Base-by-base conservation (phyloP, 1,140 invertebrate species). In the Dinothrombium tinctorium region DNA sequence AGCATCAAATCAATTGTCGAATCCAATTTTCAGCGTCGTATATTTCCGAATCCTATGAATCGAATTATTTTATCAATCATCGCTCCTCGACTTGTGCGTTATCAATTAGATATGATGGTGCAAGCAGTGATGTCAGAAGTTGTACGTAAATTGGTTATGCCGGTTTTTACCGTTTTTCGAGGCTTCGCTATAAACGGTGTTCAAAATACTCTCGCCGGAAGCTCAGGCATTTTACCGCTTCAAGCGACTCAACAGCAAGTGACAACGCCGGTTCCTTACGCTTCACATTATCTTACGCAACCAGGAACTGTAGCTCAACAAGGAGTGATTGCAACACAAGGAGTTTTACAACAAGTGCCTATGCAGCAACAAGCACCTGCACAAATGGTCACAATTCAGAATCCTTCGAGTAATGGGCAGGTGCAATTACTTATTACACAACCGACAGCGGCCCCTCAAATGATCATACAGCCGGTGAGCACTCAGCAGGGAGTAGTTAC, bases 51-150 rank as follows among this genome's bases (percentile, higher is more conserved):
- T 33, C 39, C 44, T 20, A 37, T 45, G 9, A 45, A 45, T 35
- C 21, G 33, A 24, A 23, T 45, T 7, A 17, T 45, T 3, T 23
- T 45, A 19, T 36, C 40, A 9, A n/a, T 45, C 8, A 12, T 45
- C 2, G 44, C 32, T 2, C 44, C 44, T 3, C 32, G 40, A 17
- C 20, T 45, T 14, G 42, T 45, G 39, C 14, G 40, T 3, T 42
- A 28, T 25, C 44, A 45, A 26, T 37, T 45, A 15, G 44, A 45
- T 42, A 35, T 45, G 40, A 41, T 45, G 40, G 21, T 45, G 9
- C 22, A 31, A 14, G 23, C 44, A 4, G 33, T 45, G 8, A 25
- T 45, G 7, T 25, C 40, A 2, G 44, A 45, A 33, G 24, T 45
- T 8, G 26, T 45, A 21, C 32, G 44, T 2, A 45, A 45, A 31